Evolutionary conservation across 2,797 vertebrate species (phyloP), one percentile per base, ranked within the genome.

Genomic region (Acanthis flammea): DNA sequence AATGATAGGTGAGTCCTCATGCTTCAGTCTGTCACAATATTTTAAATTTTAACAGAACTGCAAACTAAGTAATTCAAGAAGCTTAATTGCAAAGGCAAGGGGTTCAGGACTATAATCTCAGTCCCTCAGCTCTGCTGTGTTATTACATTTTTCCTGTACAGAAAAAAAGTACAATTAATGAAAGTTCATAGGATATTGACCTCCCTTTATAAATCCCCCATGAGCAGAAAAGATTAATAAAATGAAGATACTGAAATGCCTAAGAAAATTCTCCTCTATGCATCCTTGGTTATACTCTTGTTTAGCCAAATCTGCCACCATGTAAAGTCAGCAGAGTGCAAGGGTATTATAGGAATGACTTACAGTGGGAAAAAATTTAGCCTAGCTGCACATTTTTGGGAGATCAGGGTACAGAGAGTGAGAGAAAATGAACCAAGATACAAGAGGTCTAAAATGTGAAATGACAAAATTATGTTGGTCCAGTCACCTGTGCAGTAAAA

Each of bases 41-140:
- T 91, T 85, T 50, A 51, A 82, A 88, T 94, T 78, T 95, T 92
- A 94, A 58, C 25, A 75, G 27, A 92, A 44, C 5, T 39, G 25
- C 80, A 87, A 83, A 39, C 14, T 55, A 65, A 71, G 14, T 66
- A 67, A 84, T 62, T 78, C 65, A 48, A 47, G 33, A 84, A 70
- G 10, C 5, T 87, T 86, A 55, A 77, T 50, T 90, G 50, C 39
- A 94, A 73, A 77, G 31, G 39, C 37, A 84, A 6, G 66, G 23
- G 19, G 7, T 87, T 68, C 60, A 91, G 65, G 87, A 70, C 9
- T 70, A 42, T 79, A 91, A 90, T 63, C 48, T n/a, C 66, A 54
- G 72, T 93, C 51, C 10, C 25, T 50, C 79, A 83, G 39, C 5
- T 86, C 10, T 80, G 33, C 19, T 42, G 63, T 44, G 21, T 39